Base-by-base conservation (phyloP, 2,797 vertebrate species). In the Chelonia mydas region DNA sequence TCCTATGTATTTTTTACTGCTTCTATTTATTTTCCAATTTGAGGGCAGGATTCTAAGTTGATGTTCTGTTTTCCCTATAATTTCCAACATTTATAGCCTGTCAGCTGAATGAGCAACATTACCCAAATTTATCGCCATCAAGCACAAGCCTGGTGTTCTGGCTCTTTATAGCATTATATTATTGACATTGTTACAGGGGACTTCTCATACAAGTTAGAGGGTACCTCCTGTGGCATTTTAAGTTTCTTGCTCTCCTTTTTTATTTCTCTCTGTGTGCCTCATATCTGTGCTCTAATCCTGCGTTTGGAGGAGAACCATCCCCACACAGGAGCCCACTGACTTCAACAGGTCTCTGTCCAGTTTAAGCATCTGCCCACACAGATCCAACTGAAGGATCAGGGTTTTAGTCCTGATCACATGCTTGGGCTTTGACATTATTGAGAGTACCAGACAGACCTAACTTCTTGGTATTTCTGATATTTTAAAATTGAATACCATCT, bases 91-190 rank as follows among this genome's bases (percentile, higher is more conserved):
- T 11, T 8, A 81, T 68, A 74, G 9, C 83, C 45, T 84, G 5
- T 84, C 45, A 55, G 45, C 41, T 28, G 19, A 93, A 92, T 33
- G 65, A 91, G 21, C 0, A 3, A 21, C 25, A 31, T 59, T 45
- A 53, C 33, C 82, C 90, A 78, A 79, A 50, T 78, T 53, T 87
- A 68, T 49, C 81, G 54, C 68, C 28, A 57, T 53, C n/a, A 65
- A 87, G 33, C 83, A 91, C n/a, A 12, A 93, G 92, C 45, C 51
- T 87, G 84, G 82, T 92, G 37, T 11, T 49, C 25, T 83, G 33
- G 28, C 37, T 92, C 49, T 55, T 92, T 82, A 79, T 92, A 94
- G 88, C 31, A 78, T 81, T 80, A 88, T 85, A 85, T 82, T 90
- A 91, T 83, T 78, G 79, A 72, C 54, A 92, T 54, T 33, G 2